Base-by-base conservation (phyloP, 2,113 vertebrate species). In the Oncorhynchus clarkii region DNA sequence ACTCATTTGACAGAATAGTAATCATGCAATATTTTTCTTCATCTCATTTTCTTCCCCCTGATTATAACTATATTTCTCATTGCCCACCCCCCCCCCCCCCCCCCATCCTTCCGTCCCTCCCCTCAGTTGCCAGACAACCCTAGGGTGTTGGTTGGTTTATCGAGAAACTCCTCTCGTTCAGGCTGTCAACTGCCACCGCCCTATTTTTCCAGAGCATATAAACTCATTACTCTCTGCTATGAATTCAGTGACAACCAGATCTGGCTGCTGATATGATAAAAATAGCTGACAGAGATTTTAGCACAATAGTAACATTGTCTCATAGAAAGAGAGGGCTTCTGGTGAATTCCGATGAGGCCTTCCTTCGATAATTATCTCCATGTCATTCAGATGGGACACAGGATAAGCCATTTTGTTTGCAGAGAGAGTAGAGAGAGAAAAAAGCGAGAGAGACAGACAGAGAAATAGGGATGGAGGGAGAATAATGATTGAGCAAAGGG, bases 271-370 rank as follows among this genome's bases (percentile, higher is more conserved):
- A 89, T 88, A 87, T 77, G 87, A 88, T 88, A 88, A 87, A 90
- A 91, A 91, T 90, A 91, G 89, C 89, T 91, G 90, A 91, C 90
- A 85, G 85, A 84, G 80, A 88, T 87, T 90, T 91, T 89, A 87
- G 88, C 82, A 91, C 86, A 90, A 89, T 88, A 89, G 88, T 87
- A 82, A 88, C 86, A 88, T 90, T 90, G 88, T 90, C 88, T 89
- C 81, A 71, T 67, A 31, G 74, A 85, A 80, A 90, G 88, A 83
- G 78, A 48, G 78, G 79, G 71, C 81, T 77, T 86, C 82, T 88
- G 88, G 90, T 88, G 89, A 90, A 90, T 89, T 84, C 71, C 39
- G 29, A 85, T 79, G 82, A 88, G 84, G 83, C 82, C 80, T 84
- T 85, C 76, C 83, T 70, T 83, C 31, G 71, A 88, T 90, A 88